Evolutionary conservation across 2,888 invertebrate species (phyloP), one percentile per base, ranked within the genome.

Genomic region (Heterodera filipjevi): DNA sequence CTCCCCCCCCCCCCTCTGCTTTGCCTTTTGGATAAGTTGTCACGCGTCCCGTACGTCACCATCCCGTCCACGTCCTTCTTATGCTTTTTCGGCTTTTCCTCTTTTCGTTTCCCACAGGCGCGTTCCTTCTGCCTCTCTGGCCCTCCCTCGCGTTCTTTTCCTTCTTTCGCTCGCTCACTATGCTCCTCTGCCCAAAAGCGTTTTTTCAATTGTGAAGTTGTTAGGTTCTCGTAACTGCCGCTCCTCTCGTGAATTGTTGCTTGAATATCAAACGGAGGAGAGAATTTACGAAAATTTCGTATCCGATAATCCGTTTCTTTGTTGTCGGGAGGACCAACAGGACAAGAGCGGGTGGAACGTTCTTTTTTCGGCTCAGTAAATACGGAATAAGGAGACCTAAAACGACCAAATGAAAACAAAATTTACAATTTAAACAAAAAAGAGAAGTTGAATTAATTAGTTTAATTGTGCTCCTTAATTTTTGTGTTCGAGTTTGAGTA

Each of bases 191-290:
- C 68, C 32, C 35, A 22, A 16, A 66, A 32, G n/a, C n/a, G n/a
- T 66, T 66, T 27, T 30, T 46, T 5, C 39, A 44, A 32, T 44
- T 72, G 72, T 30, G 53, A 22, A 8, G 53, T 16, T n/a, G 76
- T 22, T 19, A 53, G 66, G 33, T 76, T 76, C 46, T 76, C 77
- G 30, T 77, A 77, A 19, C 71, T 71, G 12, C 64, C 77, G 64
- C 71, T 71, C 12, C 74, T 27, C 70, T 77, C 77, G 72, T 70
- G 70, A 71, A 77, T 77, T 49, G 77, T 77, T 10, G 72, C n/a
- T 30, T 39, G 35, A 71, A 19, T 3, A 44, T 16, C 30, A 44
- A 74, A 53, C 66, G 76, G 64, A n/a, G 76, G 30, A 30, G 76
- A 76, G 74, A 74, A 74, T 33, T 76, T 59, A 27, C 33, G 66